phyloP scores from a whole-genome alignment of 2,888 invertebrate species.

The Stratiomys singularior region DNA sequence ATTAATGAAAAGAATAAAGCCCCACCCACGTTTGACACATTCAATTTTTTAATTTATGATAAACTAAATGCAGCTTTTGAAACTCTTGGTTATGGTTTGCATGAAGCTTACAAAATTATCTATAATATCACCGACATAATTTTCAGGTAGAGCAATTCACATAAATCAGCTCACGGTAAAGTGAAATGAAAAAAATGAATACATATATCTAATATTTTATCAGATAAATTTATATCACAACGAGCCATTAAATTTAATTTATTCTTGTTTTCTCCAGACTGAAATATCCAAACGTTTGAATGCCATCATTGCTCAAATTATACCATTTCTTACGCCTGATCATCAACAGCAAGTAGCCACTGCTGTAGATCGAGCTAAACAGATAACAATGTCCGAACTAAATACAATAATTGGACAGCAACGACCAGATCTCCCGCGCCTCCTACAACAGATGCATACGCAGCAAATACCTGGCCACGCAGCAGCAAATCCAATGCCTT shows the following conservation, averaged over 20 bases:
- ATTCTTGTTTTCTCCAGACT: constrained; percentile 71
- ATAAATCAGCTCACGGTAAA: too few relatives aligned
- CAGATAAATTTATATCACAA: constrained; percentile 58
- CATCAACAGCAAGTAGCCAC: constrained; percentile 93
- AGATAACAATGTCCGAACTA: constrained; percentile 94
- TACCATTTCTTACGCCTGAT: constrained; percentile 91
- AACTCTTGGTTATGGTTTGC: too few relatives aligned
- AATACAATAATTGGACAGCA: constrained; percentile 95
- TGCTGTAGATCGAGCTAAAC: constrained; percentile 93
- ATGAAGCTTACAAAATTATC: too few relatives aligned
- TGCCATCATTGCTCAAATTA: constrained; percentile 92
- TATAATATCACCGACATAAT: too few relatives aligned
- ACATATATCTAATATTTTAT: constrained; percentile 7
- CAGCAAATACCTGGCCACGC: constrained; percentile 81
- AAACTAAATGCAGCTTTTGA: too few relatives aligned
- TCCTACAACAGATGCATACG: constrained; percentile 93
- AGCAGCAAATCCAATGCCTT: constrained; percentile 77
- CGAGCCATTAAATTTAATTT: neutral
- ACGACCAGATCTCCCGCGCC: constrained; percentile 82
- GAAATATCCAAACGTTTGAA: constrained; percentile 95
- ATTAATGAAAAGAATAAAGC: too few relatives aligned
- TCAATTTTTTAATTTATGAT: too few relatives aligned
- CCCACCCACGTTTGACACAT: too few relatives aligned
- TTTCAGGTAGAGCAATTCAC: too few relatives aligned
- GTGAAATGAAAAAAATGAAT: too few relatives aligned